Evolutionary conservation across 2,113 vertebrate genomes (phyloP), one percentile per base, ranked within the genome.

Genomic region (Erythrocercus mccallii): DNA sequence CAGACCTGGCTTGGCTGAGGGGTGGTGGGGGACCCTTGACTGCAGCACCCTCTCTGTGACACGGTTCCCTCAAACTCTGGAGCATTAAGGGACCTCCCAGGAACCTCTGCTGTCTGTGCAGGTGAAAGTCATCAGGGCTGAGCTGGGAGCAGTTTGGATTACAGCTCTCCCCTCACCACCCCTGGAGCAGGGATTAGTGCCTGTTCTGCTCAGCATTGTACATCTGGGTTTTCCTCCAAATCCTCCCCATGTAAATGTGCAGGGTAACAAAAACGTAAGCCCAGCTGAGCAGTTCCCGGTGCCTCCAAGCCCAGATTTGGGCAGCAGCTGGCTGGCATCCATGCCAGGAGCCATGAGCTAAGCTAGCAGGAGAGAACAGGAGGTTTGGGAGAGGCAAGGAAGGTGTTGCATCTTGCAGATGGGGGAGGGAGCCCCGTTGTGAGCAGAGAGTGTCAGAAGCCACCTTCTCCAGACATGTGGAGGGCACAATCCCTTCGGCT

Each of bases 191-290:
- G 88, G 88, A 95, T 97, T 96, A 96, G 76, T 0, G n/a, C n/a
- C 87, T 70, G 61, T 68, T 91, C 78, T 16, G 58, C 71, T 87
- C 82, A 37, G 50, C 7, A 2, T 9, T 58, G 66, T 95, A 73
- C 68, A 60, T 62, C 76, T 94, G 88, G 86, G 90, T 94, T 95
- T 95, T 81, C 33, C 90, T 95, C 86, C 80, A 96, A 94, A 92
- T 93, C 90, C 90, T 88, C 65, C 65, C 79, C 85, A 78, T 64
- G 92, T 80, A 90, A 95, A 96, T 74, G 64, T 2, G 2, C 35
- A 25, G 94, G 72, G 80, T 78, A 94, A 94, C 64, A 88, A 93
- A 90, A 90, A 68, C 76, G 68, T 64, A 74, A 93, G 68, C 72
- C 88, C 90, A 78, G 90, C 90, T 93, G 88, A 97, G 94, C 81